Evolutionary conservation across 2,113 vertebrate species (phyloP).

Genomic region (Albula goreensis): DNA sequence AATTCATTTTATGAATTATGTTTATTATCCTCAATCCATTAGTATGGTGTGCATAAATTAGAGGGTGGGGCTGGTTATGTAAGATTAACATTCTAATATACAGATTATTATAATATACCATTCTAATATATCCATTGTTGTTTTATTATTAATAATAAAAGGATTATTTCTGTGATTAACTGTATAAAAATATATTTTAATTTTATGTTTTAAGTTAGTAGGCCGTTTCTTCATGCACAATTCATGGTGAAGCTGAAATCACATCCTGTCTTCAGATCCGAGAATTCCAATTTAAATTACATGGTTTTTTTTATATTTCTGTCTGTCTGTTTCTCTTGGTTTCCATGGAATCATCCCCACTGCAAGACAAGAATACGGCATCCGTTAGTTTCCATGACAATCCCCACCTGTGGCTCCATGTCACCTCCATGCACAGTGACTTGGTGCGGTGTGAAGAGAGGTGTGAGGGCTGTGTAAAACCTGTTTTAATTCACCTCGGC

Average conservation of each 20-base stretch:
- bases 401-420: slow-evolving; percentile 69
- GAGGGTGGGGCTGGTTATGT: not conserved
- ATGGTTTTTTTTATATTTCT: not conserved
- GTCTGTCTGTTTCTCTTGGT: slow-evolving; percentile 37
- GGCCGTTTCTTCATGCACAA: too few species aligned
- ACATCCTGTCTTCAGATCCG: not conserved
- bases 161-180: too few species aligned
- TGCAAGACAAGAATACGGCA: slow-evolving; percentile 40
- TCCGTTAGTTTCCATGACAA: slow-evolving; percentile 49
- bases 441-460: slow-evolving; percentile 15
- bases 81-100: not conserved
- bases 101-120: too few species aligned
- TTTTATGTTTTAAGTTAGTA: too few species aligned
- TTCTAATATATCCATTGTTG: too few species aligned
- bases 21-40: not conserved
- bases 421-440: slow-evolving; percentile 20
- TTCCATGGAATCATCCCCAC: slow-evolving; percentile 55
- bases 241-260: not conserved
- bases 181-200: too few species aligned
- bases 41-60: not conserved
- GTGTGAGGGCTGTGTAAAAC: not conserved
- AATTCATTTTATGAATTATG: too few species aligned
- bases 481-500: not conserved
- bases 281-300: not conserved
- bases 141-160: too few species aligned